These are phyloP conservation scores for Metridium senile DNA, from an alignment of 92 coral and sea anemone genomes.

Conservation along the genomic window DNA sequence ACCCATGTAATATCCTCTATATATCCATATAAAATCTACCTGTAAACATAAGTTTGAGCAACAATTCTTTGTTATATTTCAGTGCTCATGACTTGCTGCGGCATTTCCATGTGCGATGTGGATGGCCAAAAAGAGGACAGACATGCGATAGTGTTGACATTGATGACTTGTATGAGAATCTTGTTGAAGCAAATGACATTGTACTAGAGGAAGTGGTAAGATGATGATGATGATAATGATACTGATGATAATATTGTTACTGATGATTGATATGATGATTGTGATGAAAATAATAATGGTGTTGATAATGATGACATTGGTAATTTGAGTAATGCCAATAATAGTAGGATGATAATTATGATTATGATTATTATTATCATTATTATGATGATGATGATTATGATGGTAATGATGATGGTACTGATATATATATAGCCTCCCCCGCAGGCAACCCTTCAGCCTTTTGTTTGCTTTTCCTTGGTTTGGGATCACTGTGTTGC, in stretches of 20 bases:
- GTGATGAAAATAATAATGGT: neutral
- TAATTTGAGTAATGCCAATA: neutral
- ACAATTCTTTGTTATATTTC: neutral
- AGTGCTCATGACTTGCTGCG: conserved; percentile 52
- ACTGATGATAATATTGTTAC: neutral
- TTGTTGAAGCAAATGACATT: conserved; percentile 93
- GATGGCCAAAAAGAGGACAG: conserved; percentile 74
- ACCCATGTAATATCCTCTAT: no score
- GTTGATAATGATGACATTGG: no score
- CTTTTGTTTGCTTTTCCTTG: no score
- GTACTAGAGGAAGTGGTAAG: conserved; percentile 90
- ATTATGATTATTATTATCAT: neutral
- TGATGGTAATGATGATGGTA: neutral
- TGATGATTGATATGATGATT: neutral
- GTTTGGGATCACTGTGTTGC: no score
- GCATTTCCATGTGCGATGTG: conserved; percentile 81
- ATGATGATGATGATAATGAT: neutral
- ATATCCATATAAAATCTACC: no score
- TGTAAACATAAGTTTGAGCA: no score
- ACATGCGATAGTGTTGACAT: conserved; percentile 59
- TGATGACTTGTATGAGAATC: conserved; percentile 84
- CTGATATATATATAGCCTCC: neutral
- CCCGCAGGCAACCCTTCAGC: no score
- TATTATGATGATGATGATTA: neutral
- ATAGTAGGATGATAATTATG: neutral